phyloP scores from a whole-genome alignment of 35 echinoderm and acorn worm species.

The Apostichopus parvimensis region DNA sequence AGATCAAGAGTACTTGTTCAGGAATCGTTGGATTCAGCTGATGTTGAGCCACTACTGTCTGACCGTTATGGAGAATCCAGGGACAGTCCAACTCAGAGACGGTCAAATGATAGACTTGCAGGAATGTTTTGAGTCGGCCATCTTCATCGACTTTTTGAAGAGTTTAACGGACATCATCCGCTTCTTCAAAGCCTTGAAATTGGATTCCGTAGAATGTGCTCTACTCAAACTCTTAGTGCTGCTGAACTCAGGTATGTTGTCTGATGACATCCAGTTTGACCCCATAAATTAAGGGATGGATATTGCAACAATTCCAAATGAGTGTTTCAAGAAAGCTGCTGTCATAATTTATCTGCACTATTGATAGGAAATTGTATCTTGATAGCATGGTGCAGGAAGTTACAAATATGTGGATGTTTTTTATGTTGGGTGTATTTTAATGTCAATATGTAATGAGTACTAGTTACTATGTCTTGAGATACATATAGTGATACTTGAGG shows the following conservation, averaged over 20 bases:
- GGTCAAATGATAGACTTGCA: conserved; percentile 6
- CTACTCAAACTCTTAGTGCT: conserved; percentile 25
- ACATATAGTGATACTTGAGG: too few relatives aligned
- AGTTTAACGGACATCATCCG: not conserved
- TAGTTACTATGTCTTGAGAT: too few relatives aligned
- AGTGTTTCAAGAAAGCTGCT: too few relatives aligned
- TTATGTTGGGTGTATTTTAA: too few relatives aligned
- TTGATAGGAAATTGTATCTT: too few relatives aligned
- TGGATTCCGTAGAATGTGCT: conserved; percentile 25
- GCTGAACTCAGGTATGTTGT: conserved; percentile 27
- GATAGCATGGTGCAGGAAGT: too few relatives aligned
- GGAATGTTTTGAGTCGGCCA: conserved; percentile 18
- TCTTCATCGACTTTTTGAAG: conserved; percentile 19
- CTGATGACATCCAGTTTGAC: not conserved
- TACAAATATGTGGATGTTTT: too few relatives aligned
- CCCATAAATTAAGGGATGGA: too few relatives aligned
- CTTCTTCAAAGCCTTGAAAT: not conserved
- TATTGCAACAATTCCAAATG: too few relatives aligned
- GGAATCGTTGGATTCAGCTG: conserved; percentile 37
- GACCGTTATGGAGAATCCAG: not conserved
- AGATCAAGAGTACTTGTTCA: conserved; percentile 12
- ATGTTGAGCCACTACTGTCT: conserved; percentile 43
- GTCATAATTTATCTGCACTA: too few relatives aligned
- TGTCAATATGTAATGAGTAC: too few relatives aligned
- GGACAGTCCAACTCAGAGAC: not conserved